Evolutionary conservation across 2,797 vertebrate species (phyloP).

Genomic region (Euphonia xanthogaster): DNA sequence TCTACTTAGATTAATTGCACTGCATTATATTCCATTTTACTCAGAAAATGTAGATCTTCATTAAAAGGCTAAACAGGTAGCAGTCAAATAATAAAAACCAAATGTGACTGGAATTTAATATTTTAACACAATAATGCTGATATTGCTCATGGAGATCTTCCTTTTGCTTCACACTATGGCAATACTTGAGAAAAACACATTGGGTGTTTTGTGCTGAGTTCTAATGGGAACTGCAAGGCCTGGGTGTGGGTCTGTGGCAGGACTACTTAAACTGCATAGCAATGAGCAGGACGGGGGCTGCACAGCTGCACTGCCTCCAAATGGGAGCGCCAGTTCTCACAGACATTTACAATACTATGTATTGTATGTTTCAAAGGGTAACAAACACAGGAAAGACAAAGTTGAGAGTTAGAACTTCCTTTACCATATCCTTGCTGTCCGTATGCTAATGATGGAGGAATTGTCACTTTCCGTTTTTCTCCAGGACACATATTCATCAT

Average conservation of each 20-base stretch:
- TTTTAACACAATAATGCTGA: background rate
- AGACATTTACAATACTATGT: background rate
- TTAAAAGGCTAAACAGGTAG: background rate
- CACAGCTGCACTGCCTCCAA: background rate
- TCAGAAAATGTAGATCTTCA: background rate
- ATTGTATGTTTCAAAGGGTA: background rate
- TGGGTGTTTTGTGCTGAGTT: background rate
- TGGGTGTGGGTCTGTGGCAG: background rate
- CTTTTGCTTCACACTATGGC: background rate
- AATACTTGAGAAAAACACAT: background rate
- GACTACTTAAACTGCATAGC: background rate
- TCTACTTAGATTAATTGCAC: background rate
- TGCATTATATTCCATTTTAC: background rate
- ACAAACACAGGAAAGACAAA: background rate
- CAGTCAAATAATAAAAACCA: background rate
- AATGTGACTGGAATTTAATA: background rate
- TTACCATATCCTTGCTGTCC: slow-evolving; percentile 90
- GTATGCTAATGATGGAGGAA: slow-evolving; percentile 88
- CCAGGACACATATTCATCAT: slow-evolving; percentile 93
- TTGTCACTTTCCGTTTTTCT: slow-evolving; percentile 90
- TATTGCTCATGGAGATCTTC: background rate
- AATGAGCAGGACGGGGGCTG: background rate
- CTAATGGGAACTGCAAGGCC: background rate
- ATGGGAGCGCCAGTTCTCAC: background rate
- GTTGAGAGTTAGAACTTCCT: background rate